A percentile compares a stretch with the other conserved stretches of the same genome.
Conservation (phyloP, 1,140 invertebrate genomes). For the Philopotamus ludificatus region DNA sequence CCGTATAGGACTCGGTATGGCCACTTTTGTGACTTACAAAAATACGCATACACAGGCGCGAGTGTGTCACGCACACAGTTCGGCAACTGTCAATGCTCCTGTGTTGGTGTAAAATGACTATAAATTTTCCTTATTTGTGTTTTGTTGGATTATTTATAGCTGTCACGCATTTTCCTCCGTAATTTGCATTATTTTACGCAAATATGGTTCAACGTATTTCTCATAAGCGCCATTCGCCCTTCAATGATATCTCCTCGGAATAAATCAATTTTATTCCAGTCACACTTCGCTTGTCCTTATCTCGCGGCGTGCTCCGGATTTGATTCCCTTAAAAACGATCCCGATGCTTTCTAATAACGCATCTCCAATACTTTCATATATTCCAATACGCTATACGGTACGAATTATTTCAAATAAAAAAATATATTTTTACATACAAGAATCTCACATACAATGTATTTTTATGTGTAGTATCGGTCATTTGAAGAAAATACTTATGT, state of each 20-base stretch:
- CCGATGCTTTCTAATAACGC: too few relatives aligned
- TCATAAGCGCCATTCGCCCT: conserved; percentile 3
- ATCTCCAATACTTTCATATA: too few relatives aligned
- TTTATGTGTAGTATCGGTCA: too few relatives aligned
- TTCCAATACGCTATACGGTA: too few relatives aligned
- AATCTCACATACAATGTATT: too few relatives aligned
- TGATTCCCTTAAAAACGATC: too few relatives aligned
- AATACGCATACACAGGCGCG: background rate
- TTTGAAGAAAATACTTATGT: too few relatives aligned
- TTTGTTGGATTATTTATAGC: conserved; percentile 39
- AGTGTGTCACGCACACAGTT: conserved; percentile 2
- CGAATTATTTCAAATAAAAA: too few relatives aligned
- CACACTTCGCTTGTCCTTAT: conserved; percentile 11
- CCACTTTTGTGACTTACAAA: background rate
- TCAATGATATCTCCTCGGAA: conserved; percentile 20
- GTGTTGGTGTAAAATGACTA: conserved; percentile 21
- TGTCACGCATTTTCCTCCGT: conserved; percentile 36
- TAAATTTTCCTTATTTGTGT: conserved; percentile 39
- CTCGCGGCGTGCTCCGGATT: too few relatives aligned
- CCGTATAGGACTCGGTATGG: conserved; percentile 2
- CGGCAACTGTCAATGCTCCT: background rate
- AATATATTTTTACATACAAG: too few relatives aligned
- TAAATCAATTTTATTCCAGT: conserved; percentile 29
- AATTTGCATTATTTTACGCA: conserved; percentile 39
- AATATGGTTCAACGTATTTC: conserved; percentile 27